Evolutionary conservation across 2,113 vertebrate genomes (phyloP), one percentile per base, ranked within the genome.

Genomic region (Gasterosteus nipponicus): DNA sequence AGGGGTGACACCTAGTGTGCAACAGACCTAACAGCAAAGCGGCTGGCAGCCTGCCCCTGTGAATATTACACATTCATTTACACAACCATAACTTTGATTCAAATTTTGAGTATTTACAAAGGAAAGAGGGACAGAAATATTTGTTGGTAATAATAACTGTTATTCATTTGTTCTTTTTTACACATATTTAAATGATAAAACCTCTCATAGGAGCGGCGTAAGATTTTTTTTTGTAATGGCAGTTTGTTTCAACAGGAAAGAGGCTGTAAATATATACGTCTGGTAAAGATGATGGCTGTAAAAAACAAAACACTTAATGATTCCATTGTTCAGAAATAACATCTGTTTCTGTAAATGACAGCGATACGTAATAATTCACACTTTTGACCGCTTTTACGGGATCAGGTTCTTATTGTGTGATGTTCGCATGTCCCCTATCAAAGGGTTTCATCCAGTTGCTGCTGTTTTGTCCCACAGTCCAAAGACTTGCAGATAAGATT

Each of bases 1-100:
- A 79, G 22, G 85, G 72, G 75, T 83, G 75, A 84, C 86, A 71
- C 53, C 86, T 86, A 81, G 63, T 18, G 86, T 69, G 73, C 2
- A 57, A 57, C 1, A 61, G 33, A 53, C 47, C 16, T 35, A 63
- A 73, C 42, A 75, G 61, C 80, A 89, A 10, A 2, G 46, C 11
- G 22, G 49, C n/a, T 4, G 1, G 10, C 15, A 31, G 15, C 10
- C 56, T 58, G 12, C 10, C 10, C 26, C 35, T 65, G 16, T 57
- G 4, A 64, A n/a, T 10, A 19, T 22, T 16, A 9, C 29, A 12
- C 26, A 64, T 18, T 49, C 0, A 22, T 61, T 54, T 44, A 10
- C 29, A 29, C 8, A 56, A 64, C 15, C 4, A 18, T 63, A 47
- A 26, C 29, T 54, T 56, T 3, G 33, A 53, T 35, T 61, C 1